Conservation (phyloP, 2,797 vertebrate species). For the Ceyx erithaca region DNA sequence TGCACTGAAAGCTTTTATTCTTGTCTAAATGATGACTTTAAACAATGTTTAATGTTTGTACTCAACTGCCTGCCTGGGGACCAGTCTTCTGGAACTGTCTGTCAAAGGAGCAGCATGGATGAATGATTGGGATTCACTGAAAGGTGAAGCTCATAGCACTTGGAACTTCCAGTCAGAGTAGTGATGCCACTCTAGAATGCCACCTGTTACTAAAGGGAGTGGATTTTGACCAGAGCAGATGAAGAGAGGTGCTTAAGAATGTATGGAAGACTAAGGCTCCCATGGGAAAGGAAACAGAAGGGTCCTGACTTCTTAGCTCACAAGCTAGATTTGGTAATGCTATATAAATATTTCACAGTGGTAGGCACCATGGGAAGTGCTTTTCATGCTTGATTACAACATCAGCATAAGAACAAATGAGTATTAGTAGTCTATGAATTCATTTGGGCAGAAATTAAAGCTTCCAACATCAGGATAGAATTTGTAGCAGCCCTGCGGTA, state of each 20-base stretch:
- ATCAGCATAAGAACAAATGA: neutral
- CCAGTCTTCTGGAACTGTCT: neutral
- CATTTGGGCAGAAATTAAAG: neutral
- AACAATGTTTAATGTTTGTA: neutral
- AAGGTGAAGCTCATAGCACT: neutral
- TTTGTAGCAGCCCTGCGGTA: neutral
- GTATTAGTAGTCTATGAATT: neutral
- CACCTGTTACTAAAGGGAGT: neutral
- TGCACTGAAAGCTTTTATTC: neutral
- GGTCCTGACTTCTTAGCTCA: neutral
- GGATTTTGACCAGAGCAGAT: neutral
- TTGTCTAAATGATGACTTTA: neutral
- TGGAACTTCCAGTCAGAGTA: neutral
- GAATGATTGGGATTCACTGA: neutral
- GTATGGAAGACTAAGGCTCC: neutral
- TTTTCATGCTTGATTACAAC: neutral
- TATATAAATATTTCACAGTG: neutral
- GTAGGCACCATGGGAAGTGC: neutral
- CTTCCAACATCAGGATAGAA: neutral
- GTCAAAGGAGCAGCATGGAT: neutral
- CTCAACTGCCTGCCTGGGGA: neutral
- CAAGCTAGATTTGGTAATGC: neutral
- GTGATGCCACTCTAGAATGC: rapidly evolving
- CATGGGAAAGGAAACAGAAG: neutral
- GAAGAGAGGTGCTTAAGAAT: neutral